These are phyloP conservation scores for Incurvaria masculella DNA, from an alignment of 2,888 invertebrate species.

Conservation along the genomic window DNA sequence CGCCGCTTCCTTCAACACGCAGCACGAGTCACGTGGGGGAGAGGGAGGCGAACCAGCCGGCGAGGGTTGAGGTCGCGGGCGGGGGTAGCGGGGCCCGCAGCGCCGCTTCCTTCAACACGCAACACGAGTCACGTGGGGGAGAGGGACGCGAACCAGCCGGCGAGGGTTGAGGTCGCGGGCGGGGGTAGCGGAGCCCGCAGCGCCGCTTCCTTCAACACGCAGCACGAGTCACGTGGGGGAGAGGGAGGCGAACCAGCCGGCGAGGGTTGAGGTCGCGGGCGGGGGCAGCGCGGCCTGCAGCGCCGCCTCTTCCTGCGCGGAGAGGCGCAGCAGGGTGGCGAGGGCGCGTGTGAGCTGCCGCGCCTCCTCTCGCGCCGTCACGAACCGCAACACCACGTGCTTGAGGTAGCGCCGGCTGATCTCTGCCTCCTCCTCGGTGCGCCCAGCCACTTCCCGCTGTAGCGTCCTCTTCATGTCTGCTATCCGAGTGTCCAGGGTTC, in stretches of 20 bases:
- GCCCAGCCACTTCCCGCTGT: conserved; percentile 76
- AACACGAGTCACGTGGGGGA: no score
- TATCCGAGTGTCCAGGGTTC: conserved; percentile 82
- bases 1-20: no score
- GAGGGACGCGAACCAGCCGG: no score
- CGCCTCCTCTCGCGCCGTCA: conserved; percentile 88
- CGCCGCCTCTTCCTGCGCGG: conserved; percentile 82
- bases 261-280: conserved; percentile 25
- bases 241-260: conserved; percentile 39
- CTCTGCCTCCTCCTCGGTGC: conserved; percentile 59
- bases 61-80: no score
- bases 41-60: no score
- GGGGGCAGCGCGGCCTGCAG: conserved; percentile 71
- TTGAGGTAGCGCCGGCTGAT: conserved; percentile 77
- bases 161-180: no score
- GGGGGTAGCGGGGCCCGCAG: no score
- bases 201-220: no score
- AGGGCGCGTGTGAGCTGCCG: conserved; percentile 88
- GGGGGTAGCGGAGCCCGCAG: no score
- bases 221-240: conserved; percentile 26
- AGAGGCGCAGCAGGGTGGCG: conserved; percentile 77
- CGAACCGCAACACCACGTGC: conserved; percentile 89
- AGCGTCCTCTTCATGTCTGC: conserved; percentile 89
- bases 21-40: no score
- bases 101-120: no score